phyloP scores from a whole-genome alignment of 2,888 invertebrate species.

The Parnassius smintheus region DNA sequence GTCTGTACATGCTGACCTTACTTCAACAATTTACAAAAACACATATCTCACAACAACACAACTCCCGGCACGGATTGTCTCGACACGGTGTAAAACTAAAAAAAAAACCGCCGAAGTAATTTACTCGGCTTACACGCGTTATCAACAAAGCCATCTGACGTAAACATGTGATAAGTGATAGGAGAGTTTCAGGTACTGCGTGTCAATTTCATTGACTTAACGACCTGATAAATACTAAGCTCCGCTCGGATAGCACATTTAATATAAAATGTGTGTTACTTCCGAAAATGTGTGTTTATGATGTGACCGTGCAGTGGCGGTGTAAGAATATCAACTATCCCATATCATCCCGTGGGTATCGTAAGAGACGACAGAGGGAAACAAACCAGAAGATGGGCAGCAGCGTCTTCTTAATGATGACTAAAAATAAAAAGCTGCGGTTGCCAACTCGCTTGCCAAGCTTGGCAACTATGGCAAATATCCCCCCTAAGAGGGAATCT shows the following conservation, averaged over 20 bases:
- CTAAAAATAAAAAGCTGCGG: no score
- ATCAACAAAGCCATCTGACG: constrained; percentile 56
- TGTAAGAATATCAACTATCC: no score
- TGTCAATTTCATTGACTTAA: constrained; percentile 37
- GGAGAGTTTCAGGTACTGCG: constrained; percentile 33
- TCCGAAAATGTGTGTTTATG: no score
- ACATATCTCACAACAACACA: constrained; percentile 44
- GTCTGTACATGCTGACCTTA: constrained; percentile 48
- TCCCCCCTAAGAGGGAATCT: no score
- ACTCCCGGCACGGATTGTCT: constrained; percentile 46
- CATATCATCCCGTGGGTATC: no score
- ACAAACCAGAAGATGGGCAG: no score
- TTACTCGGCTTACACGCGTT: constrained; percentile 39
- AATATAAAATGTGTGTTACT: no score
- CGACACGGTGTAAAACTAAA: constrained; percentile 47
- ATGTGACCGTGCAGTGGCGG: no score
- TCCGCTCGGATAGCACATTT: neutral
- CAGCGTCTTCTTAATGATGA: no score
- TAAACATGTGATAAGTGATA: constrained; percentile 47
- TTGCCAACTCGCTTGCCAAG: no score
- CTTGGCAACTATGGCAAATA: no score
- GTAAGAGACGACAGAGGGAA: no score
- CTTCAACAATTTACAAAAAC: constrained; percentile 33
- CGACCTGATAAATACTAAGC: constrained; percentile 13
- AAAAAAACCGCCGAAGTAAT: constrained; percentile 38